Evolutionary conservation across 2,113 vertebrate genomes (phyloP), one percentile per base, ranked within the genome.

Genomic region (Kryptolebias marmoratus): DNA sequence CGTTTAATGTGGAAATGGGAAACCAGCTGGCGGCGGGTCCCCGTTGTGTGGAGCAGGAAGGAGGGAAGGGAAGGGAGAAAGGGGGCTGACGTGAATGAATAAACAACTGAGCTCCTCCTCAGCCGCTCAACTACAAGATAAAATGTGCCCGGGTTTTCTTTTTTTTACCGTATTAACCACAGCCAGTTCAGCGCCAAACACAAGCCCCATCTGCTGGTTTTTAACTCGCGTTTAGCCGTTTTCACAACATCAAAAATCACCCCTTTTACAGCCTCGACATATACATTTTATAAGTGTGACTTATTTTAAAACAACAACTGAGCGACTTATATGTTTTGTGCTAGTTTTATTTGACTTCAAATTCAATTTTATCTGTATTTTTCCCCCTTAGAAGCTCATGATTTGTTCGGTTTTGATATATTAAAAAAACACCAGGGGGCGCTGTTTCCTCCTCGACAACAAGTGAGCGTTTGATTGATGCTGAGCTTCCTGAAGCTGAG

Each of bases 41-140:
- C 90, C 88, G 90, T 88, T 88, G 89, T 88, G 90, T 87, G 87
- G 74, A 87, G 87, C 91, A 91, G 89, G 93, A 90, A 91, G 91
- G 91, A 92, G 91, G 91, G 91, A 89, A 90, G 90, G 88, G 78
- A 88, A 88, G 84, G 71, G 84, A 82, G 73, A 82, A 73, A 81
- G 83, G 81, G 88, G 82, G 86, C 83, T 93, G 93, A 93, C 93
- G 93, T 92, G 91, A 92, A 93, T 91, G 92, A 93, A 94, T 91
- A 93, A 93, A 92, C 88, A 90, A 88, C 74, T 44, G 87, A 91
- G 89, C 88, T 90, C 88, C 87, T 90, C 91, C 87, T 90, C 89
- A 73, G 64, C 74, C 73, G 68, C 83, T 80, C 85, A 78, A 81
- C 72, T 83, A 67, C 68, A 73, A 74, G 77, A 4, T 80, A 71